Evolutionary conservation across 2,797 vertebrate species (phyloP).

Genomic region (Erithacus rubecula): DNA sequence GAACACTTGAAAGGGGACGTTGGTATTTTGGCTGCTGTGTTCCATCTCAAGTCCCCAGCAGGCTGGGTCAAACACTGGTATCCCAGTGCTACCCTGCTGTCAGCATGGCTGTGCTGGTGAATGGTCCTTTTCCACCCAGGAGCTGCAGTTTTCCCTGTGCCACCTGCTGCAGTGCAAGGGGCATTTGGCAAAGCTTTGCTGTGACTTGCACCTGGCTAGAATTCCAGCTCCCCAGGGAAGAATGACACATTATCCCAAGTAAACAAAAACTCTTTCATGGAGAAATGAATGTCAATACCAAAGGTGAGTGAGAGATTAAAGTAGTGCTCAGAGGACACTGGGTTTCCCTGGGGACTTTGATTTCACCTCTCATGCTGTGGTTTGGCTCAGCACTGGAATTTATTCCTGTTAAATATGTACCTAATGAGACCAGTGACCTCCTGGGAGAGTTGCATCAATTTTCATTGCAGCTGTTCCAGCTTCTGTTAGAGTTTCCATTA

Average conservation of each 20-base stretch:
- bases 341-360: not conserved
- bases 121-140: not conserved
- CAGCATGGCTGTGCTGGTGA: not conserved
- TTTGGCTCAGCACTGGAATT: not conserved
- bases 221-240: not conserved
- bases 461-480: not conserved
- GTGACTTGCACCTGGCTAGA: not conserved
- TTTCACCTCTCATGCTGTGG: not conserved
- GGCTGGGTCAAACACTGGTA: not conserved
- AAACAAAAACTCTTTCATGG: not conserved
- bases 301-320: not conserved
- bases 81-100: not conserved
- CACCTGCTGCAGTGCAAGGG: rapidly evolving
- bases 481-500: not conserved
- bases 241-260: not conserved
- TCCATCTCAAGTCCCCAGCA: not conserved
- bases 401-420: constrained; percentile 1
- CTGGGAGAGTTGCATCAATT: not conserved
- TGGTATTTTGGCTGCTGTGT: not conserved
- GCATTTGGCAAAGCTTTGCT: not conserved
- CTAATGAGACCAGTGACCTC: not conserved
- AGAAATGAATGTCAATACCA: not conserved
- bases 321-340: not conserved
- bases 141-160: not conserved
- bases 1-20: not conserved